Evolutionary conservation across 2,113 vertebrate genomes (phyloP).

Genomic region (Daboia siamensis): DNA sequence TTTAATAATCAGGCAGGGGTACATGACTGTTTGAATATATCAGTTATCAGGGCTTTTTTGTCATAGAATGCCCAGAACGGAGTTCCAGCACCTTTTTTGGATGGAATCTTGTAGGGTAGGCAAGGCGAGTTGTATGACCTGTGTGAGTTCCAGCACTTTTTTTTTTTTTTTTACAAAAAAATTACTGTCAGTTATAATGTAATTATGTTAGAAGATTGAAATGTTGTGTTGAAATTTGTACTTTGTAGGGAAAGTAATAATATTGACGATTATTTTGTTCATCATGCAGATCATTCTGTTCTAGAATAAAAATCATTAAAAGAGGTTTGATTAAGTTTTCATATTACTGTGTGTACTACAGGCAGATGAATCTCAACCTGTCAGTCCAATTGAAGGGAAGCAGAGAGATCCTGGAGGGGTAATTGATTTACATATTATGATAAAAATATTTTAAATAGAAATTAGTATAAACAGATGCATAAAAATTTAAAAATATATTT

Average conservation of each 20-base stretch:
- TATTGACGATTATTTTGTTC: not conserved
- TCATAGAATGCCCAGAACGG: no score
- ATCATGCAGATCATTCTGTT: not conserved
- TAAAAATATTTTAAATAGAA: not conserved
- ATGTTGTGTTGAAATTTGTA: not conserved
- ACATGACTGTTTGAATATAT: not conserved
- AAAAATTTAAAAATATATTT: not conserved
- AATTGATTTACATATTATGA: constrained; percentile 20
- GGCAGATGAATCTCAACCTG: constrained; percentile 46
- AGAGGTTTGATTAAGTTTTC: not conserved
- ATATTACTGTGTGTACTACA: constrained; percentile 37
- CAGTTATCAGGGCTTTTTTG: not conserved
- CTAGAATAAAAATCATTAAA: not conserved
- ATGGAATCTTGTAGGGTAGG: no score
- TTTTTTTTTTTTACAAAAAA: no score
- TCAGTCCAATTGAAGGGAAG: constrained; percentile 46
- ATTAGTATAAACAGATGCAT: not conserved
- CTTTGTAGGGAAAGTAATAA: not conserved
- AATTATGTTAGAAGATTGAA: not conserved
- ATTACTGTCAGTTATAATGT: not conserved
- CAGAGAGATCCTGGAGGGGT: constrained; percentile 57
- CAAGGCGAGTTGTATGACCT: no score
- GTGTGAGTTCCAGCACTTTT: no score
- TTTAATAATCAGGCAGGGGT: not conserved
- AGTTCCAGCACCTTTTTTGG: no score